These are phyloP conservation scores for Drosophila fuyamai DNA, from an alignment of 1,140 invertebrate genomes.

Conservation along the genomic window DNA sequence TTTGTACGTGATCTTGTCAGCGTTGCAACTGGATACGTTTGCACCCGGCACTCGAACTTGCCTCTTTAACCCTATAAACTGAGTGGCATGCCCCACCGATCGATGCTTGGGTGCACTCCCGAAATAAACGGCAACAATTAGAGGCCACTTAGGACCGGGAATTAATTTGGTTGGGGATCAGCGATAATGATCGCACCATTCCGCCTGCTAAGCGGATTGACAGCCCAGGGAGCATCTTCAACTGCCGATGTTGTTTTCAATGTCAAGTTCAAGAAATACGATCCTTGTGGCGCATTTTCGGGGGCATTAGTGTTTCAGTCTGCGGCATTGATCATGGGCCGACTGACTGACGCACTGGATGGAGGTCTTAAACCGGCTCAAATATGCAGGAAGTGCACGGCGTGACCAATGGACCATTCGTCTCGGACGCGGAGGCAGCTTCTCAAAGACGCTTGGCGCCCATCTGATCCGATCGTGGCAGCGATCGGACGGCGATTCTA, in stretches of 20 bases:
- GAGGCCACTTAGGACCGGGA: conserved; percentile 54
- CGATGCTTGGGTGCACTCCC: conserved; percentile 52
- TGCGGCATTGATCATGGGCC: conserved; percentile 14
- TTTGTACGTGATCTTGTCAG: conserved; percentile 79
- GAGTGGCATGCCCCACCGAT: conserved; percentile 42
- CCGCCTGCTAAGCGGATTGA: conserved; percentile 56
- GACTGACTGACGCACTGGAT: neutral
- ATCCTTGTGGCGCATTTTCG: conserved; percentile 51
- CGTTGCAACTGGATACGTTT: conserved; percentile 72
- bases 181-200: conserved; percentile 59
- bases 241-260: conserved; percentile 56
- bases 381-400: conserved; percentile 72
- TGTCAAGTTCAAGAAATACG: conserved; percentile 77
- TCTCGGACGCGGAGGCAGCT: conserved; percentile 50
- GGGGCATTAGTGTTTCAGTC: conserved; percentile 22
- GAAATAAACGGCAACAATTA: conserved; percentile 74
- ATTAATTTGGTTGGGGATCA: conserved; percentile 61
- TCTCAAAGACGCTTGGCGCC: conserved; percentile 73
- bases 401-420: conserved; percentile 63
- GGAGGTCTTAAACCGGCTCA: conserved; percentile 39
- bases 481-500: conserved; percentile 50
- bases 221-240: conserved; percentile 29
- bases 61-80: neutral
- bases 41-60: conserved; percentile 16
- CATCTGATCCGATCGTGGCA: conserved; percentile 27